Conservation (phyloP, 2,113 vertebrate species). For the cat (Felis catus) region F.catus_Fca126_mat1.0 CM031417.1:47526001-47526500, state of each 20-base stretch:
- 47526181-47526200: background rate
- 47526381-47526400: background rate
- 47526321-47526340: conserved; percentile 16
- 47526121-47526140: background rate
- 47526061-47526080: conserved; percentile 1
- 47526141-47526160: background rate
- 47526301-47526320: background rate
- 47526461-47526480: background rate
- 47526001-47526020: conserved; percentile 8
- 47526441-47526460: background rate
- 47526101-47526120: background rate
- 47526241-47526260: background rate
- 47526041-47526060: background rate
- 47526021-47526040: background rate
- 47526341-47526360: background rate
- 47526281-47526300: conserved; percentile 27
- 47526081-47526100: background rate
- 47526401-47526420: background rate
- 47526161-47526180: background rate
- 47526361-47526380: background rate
- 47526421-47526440: background rate
- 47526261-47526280: background rate
- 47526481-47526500: conserved; percentile 35
- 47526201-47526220: background rate
- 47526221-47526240: background rate